phyloP scores from a whole-genome alignment of 2,113 vertebrate species.

The Chascanopsetta lugubris region DNA sequence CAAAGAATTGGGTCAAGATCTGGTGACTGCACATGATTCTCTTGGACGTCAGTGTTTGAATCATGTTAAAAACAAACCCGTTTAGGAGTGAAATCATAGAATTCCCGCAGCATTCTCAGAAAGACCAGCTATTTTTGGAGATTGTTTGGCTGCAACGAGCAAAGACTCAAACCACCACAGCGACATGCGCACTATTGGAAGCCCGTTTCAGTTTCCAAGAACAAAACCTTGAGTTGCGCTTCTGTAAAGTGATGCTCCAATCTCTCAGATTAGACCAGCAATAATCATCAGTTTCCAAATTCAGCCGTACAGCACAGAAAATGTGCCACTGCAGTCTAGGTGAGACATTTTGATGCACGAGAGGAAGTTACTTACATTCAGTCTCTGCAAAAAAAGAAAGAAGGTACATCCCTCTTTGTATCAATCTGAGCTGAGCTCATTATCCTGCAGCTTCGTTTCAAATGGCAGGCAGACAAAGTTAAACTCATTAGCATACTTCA shows the following conservation, averaged over 20 bases:
- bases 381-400: neutral
- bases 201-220: neutral
- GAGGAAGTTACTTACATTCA: neutral
- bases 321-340: neutral
- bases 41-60: too few species aligned
- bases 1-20: neutral
- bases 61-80: too few species aligned
- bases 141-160: neutral
- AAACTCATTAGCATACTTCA: conserved; percentile 62
- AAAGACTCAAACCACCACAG: neutral
- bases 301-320: neutral
- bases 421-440: conserved; percentile 29
- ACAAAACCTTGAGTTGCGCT: neutral
- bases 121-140: too few species aligned
- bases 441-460: conserved; percentile 22
- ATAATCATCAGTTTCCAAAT: too few species aligned
- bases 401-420: neutral
- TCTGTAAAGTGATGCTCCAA: neutral
- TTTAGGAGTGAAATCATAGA: too few species aligned
- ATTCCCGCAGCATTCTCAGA: too few species aligned
- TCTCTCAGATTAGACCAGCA: conserved; percentile 4
- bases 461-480: conserved; percentile 45
- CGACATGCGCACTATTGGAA: neutral
- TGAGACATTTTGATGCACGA: neutral
- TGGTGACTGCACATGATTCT: neutral